phyloP scores from a whole-genome alignment of 2,113 vertebrate genomes.

The Cairina moschata region DNA sequence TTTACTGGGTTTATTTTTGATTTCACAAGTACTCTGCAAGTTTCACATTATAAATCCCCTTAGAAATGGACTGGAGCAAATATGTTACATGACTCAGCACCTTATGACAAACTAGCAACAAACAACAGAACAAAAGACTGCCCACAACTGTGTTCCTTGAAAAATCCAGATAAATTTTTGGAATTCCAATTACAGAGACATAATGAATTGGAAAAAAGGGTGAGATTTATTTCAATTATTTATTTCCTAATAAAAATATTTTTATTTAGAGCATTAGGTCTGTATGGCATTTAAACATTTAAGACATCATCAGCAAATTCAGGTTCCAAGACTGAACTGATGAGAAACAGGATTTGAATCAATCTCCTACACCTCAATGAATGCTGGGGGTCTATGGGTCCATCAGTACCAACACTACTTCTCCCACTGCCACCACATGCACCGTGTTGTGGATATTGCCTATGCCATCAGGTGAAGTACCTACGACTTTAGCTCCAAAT shows the following conservation, averaged over 20 bases:
- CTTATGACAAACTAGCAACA: background rate
- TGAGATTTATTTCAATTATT: background rate
- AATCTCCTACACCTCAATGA: background rate
- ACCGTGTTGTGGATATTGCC: background rate
- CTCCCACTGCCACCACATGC: background rate
- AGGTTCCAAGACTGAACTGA: background rate
- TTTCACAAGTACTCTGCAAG: background rate
- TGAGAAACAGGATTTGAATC: background rate
- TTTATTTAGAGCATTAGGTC: background rate
- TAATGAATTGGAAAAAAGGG: background rate
- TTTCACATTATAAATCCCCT: background rate
- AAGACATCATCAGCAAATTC: background rate
- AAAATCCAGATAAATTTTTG: background rate
- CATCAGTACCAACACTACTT: background rate
- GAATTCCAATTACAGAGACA: background rate
- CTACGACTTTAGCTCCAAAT: background rate
- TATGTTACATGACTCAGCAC: background rate
- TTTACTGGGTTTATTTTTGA: constrained; percentile 27
- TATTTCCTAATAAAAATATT: background rate
- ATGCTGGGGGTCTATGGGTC: background rate
- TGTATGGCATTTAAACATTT: background rate
- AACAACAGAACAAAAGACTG: background rate
- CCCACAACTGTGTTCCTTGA: background rate
- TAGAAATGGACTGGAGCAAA: background rate
- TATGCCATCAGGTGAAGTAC: background rate